phyloP scores from a whole-genome alignment of 2,113 vertebrate genomes.

The Thunnus maccoyii region DNA sequence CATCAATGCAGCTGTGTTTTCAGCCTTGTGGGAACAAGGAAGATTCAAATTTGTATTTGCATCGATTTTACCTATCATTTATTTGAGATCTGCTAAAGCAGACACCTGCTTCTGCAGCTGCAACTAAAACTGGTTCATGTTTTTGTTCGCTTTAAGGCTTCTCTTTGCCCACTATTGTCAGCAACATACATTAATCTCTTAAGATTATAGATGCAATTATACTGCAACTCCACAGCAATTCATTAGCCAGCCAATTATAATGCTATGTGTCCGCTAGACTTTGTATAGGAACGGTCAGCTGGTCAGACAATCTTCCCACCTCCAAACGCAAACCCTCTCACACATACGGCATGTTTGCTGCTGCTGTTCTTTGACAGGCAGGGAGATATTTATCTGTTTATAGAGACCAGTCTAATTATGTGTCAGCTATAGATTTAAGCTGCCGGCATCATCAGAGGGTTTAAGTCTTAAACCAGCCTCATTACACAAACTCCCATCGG shows the following conservation, averaged over 20 bases:
- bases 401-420: constrained; percentile 58
- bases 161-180: not conserved
- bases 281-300: not conserved
- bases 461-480: constrained; percentile 65
- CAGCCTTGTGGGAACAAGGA: not conserved
- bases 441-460: constrained; percentile 49
- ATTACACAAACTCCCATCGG: constrained; percentile 63
- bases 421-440: constrained; percentile 63
- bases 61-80: not conserved
- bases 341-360: constrained; percentile 11
- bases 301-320: constrained; percentile 6
- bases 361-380: constrained; percentile 27
- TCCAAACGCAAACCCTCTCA: not conserved
- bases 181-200: not conserved
- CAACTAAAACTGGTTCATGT: too few relatives aligned
- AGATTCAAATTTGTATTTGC: not conserved
- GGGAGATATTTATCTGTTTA: constrained; percentile 53
- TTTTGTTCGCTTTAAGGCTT: not conserved
- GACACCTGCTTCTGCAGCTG: not conserved
- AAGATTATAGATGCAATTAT: not conserved
- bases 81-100: not conserved
- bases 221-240: constrained; percentile 5
- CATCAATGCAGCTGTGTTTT: not conserved
- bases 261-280: not conserved
- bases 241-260: constrained; percentile 27